Evolutionary conservation across 2,113 vertebrate species (phyloP).

Genomic region (Oreochromis tanganicae): DNA sequence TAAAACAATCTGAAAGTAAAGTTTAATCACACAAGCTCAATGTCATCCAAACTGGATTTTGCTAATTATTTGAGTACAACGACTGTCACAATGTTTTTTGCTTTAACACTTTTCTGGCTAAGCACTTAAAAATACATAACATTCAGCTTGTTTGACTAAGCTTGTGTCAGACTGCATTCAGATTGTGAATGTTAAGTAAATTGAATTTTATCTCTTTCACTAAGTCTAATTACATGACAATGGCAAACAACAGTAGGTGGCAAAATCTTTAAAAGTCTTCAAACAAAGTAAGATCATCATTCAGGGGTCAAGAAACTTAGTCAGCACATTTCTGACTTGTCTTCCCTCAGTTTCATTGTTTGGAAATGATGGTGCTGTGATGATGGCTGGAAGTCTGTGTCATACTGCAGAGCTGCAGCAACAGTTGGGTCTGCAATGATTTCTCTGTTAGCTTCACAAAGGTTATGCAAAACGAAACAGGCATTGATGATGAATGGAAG

Average conservation of each 20-base stretch:
- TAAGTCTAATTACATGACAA: background rate
- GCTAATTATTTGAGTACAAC: background rate
- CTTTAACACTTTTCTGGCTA: background rate
- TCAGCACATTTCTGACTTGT: background rate
- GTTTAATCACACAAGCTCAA: background rate
- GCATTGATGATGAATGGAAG: background rate
- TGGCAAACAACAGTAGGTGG: background rate
- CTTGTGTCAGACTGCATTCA: background rate
- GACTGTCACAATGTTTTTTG: background rate
- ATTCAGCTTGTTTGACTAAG: background rate
- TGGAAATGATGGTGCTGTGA: background rate
- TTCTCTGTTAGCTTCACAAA: background rate
- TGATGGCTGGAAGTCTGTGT: background rate
- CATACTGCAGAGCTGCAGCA: background rate
- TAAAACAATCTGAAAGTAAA: background rate
- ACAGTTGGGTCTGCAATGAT: background rate
- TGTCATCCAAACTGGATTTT: accelerated
- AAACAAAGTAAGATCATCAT: background rate
- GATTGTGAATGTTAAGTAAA: accelerated
- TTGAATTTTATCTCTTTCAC: background rate
- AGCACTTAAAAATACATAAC: background rate
- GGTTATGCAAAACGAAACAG: background rate
- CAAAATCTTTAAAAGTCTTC: background rate
- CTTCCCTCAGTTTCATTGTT: background rate
- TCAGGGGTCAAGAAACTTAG: background rate